Conservation (phyloP, 2,797 vertebrate genomes). For the Sylvilagus floridanus region DNA sequence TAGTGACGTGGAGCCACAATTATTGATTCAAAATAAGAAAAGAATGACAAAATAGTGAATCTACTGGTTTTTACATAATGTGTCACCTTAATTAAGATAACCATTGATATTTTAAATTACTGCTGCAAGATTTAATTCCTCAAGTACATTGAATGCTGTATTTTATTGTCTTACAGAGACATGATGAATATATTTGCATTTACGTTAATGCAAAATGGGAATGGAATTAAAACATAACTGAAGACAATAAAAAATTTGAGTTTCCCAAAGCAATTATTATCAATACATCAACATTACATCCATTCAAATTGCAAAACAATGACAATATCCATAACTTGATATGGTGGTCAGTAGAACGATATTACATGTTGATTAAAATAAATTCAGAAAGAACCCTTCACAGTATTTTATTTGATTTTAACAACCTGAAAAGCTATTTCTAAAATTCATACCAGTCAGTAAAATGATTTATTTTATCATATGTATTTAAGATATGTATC, state of each 20-base stretch:
- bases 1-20: background rate
- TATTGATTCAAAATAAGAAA: slow-evolving; percentile 23
- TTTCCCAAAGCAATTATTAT: background rate
- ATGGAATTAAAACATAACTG: background rate
- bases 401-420: background rate
- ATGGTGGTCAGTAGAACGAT: slow-evolving; percentile 55
- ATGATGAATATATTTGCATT: background rate
- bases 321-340: slow-evolving; percentile 58
- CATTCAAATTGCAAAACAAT: background rate
- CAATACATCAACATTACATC: slow-evolving; percentile 62
- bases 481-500: background rate
- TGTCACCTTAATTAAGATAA: slow-evolving; percentile 47
- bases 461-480: background rate
- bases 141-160: background rate
- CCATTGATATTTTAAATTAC: slow-evolving; percentile 43
- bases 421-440: slow-evolving; percentile 31
- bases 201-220: background rate
- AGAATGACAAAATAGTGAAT: background rate
- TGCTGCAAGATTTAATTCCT: background rate
- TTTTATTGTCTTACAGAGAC: background rate
- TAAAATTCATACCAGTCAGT: slow-evolving; percentile 30
- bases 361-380: slow-evolving; percentile 79
- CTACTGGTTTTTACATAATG: background rate
- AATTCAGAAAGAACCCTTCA: slow-evolving; percentile 49
- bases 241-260: background rate